phyloP scores from a whole-genome alignment of 2,888 invertebrate species.

The Heteromurus nitidus region DNA sequence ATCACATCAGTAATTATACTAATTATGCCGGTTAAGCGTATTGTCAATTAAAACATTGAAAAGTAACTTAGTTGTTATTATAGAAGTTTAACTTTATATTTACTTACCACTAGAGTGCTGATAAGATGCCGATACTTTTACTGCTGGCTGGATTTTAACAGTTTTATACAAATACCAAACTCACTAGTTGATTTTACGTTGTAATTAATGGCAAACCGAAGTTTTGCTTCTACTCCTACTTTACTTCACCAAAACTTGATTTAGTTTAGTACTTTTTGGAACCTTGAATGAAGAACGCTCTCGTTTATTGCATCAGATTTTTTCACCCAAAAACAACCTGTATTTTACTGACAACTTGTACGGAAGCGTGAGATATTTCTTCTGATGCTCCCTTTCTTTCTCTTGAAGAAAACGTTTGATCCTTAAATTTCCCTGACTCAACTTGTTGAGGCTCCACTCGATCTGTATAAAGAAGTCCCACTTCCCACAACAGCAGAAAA shows the following conservation, averaged over 20 bases:
- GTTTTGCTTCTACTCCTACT: too few species aligned
- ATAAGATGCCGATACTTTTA: too few species aligned
- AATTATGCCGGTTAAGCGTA: not conserved
- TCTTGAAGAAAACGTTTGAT: conserved; percentile 15
- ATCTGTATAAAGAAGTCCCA: too few species aligned
- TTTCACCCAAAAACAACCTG: conserved; percentile 7
- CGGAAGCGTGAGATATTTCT: not conserved
- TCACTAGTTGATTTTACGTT: too few species aligned
- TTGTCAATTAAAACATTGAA: not conserved
- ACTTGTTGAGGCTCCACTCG: not conserved
- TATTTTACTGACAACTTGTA: not conserved
- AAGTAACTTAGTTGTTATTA: too few species aligned
- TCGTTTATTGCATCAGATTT: conserved; percentile 29
- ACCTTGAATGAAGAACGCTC: too few species aligned
- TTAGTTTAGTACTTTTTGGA: not conserved
- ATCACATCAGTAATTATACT: too few species aligned
- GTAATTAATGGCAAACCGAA: too few species aligned
- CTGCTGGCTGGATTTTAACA: not conserved
- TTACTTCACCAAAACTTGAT: too few species aligned
- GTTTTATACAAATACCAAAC: too few species aligned
- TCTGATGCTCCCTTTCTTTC: conserved; percentile 9
- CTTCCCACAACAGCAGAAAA: too few species aligned
- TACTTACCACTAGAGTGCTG: too few species aligned
- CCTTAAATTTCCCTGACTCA: conserved; percentile 37
- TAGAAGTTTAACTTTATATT: not conserved